Base-by-base conservation (phyloP, 1,140 invertebrate species). In the Stegodyphus mimosarum region DNA sequence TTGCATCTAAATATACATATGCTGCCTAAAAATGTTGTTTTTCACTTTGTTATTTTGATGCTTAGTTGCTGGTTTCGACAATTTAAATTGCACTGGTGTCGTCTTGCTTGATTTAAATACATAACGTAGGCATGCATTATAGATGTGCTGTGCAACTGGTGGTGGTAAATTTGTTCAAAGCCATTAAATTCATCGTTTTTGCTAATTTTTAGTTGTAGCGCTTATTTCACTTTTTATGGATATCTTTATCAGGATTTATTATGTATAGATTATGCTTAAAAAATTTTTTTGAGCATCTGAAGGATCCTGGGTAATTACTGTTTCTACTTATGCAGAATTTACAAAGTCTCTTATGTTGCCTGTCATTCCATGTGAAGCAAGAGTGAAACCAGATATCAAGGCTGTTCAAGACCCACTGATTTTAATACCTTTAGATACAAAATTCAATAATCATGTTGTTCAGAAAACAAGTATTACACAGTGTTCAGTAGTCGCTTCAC, bases 311-410 rank as follows among this genome's bases (percentile, higher is more conserved):
- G 3, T 33, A 60, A 60, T 10, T 60, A 10, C 55, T 60, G 15
- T 78, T 78, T 64, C 18, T 73, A 72, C 52, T 81, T 51, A 17
- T 18, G 7, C 50, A 83, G 81, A 83, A 70, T 83, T 75, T 17
- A 6, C 81, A 33, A 75, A 83, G 52, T 76, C 81, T 33, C 18
- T 75, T 50, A 18, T 75, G 50, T 48, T 75, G 72, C 73, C 81
- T 13, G n/a, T 48, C 5, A 7, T 60, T 2, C 72, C 71, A 33
- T 75, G 69, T 49, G 63, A 83, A 70, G 6, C 60, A 6, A 74
- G 48, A 69, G 13, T 6, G 4, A 74, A 83, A 49, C 17, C 7
- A 53, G 79, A 81, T 69, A n/a, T 50, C 9, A 70, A 83, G 75
- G 7, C 63, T 7, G 53, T 69, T 48, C 72, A 75, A 75, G 81